Evolutionary conservation across 2,113 vertebrate genomes (phyloP), one percentile per base, ranked within the genome.

Genomic region (Antigone vipio): DNA sequence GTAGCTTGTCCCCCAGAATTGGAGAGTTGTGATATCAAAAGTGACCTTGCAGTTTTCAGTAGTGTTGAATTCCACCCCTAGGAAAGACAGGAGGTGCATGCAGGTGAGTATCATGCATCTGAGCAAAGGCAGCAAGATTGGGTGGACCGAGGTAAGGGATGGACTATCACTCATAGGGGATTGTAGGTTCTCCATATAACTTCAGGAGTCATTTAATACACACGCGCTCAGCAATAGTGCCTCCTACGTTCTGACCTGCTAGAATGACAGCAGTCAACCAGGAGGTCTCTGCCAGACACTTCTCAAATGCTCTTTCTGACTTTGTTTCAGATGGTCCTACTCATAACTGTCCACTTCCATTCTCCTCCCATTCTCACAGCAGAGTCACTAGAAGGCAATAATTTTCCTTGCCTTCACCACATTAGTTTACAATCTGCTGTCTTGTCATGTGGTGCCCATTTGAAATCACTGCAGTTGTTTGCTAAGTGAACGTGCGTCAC

Each of bases 41-140:
- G 96, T 95, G 85, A 97, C 93, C 38, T 67, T 88, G 72, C 94
- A 96, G 68, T 72, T 88, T 82, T 94, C 69, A 9, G 85, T 95
- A 64, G 76, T 9, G 13, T 95, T 97, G 80, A 95, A 80, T 66
- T 96, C 92, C 67, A 97, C 27, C 4, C 95, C 97, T 97, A 49
- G 45, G 52, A 91, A 89, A 80, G 73, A 52, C 14, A 71, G 35
- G 42, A 86, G 26, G 58, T 38, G 38, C 11, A n/a, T 12, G 30
- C 26, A 90, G n/a, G 24, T 80, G 32, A 86, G 9, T 24, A 52
- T 9, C 10, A 35, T 7, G 1, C 1, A 0, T 56, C 35, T 21
- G 15, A 80, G 59, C 64, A 94, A 50, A 82, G 76, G 38, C 44
- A 93, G 35, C 23, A 71, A 23, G 79, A 34, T 0, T 63, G 55